Base-by-base conservation (phyloP, 2,113 vertebrate genomes). In the Poicephalus meyeri region DNA sequence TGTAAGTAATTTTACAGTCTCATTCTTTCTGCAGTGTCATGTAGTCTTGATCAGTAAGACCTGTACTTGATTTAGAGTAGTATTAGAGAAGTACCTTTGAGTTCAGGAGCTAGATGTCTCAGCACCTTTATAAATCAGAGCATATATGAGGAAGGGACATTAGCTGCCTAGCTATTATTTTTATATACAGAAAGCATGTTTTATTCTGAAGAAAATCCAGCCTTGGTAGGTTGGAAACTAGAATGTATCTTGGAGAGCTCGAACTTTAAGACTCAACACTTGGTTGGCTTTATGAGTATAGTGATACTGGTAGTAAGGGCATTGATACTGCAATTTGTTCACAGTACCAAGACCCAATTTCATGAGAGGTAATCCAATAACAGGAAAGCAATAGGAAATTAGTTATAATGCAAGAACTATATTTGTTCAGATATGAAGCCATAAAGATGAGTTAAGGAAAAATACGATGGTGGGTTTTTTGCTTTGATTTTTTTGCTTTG, bases 321-420 rank as follows among this genome's bases (percentile, higher is more conserved):
- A 23, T 17, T n/a, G 10, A 15, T 56, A 13, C 4, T 4, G 2
- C 6, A 2, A 20, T 49, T 44, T 28, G 14, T 0, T 86, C 28
- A 29, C 23, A 18, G 6, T 41, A 20, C 37, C 2, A 3, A 50
- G 41, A 71, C 25, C 25, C 37, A 3, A 33, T 83, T 84, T 74
- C 91, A 7, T 5, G 16, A 53, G 55, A 53, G 23, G 6, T 23
- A 92, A 70, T 21, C 2, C 50, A 61, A 1, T 19, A 60, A 47
- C 4, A 44, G 33, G 17, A 41, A 66, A 80, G 26, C 3, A 24
- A 7, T 26, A 24, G 10, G 28, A 17, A 41, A 33, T 13, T 7
- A 37, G 20, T 39, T 37, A 19, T 16, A 31, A 21, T 37, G 15
- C 4, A 4, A 29, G 14, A 53, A 24, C 13, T 39, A 20, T 52